Evolutionary conservation across 2,113 vertebrate species (phyloP), one percentile per base, ranked within the genome.

Genomic region (Chloropsis cyanopogon): DNA sequence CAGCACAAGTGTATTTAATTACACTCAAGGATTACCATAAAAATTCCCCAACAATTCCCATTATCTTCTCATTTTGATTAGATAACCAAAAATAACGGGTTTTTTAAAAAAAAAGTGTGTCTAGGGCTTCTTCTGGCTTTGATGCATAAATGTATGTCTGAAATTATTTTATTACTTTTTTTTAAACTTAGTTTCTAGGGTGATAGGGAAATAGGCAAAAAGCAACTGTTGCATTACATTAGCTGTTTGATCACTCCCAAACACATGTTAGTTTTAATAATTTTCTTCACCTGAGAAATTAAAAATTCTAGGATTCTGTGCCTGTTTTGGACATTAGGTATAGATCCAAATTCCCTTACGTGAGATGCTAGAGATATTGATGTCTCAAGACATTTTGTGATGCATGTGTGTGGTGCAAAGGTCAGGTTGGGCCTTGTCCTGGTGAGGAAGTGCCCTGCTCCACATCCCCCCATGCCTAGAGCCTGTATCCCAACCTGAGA

Each of bases 321-420:
- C 2, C 18, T 47, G 14, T 69, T 42, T 54, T 65, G 23, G 50
- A 69, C 33, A 75, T 4, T 11, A 59, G 7, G 10, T 28, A 31
- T 18, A 68, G 20, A 50, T 31, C 4, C 15, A 85, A 31, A 60
- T 69, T 82, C 11, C 26, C 5, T 88, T 22, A 22, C 52, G 6
- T 37, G 9, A 60, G 33, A 44, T 5, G 18, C 14, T 44, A 31
- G 26, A 59, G 12, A 59, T 12, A 44, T 6, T 68, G 18, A 44
- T 37, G 6, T 37, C 14, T 60, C 7, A 12, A 68, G 53, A 52
- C 14, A 33, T 69, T 69, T 46, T 69, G 18, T 4, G 3, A 8
- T 23, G 6, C 4, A 12, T 35, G 7, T 22, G 4, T 44, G 11
- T 6, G 14, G 6, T 3, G 3, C 1, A 53, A 39, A 12, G 5